Evolutionary conservation across 1,140 invertebrate species (phyloP).

Genomic region (Sarcophaga bullata): DNA sequence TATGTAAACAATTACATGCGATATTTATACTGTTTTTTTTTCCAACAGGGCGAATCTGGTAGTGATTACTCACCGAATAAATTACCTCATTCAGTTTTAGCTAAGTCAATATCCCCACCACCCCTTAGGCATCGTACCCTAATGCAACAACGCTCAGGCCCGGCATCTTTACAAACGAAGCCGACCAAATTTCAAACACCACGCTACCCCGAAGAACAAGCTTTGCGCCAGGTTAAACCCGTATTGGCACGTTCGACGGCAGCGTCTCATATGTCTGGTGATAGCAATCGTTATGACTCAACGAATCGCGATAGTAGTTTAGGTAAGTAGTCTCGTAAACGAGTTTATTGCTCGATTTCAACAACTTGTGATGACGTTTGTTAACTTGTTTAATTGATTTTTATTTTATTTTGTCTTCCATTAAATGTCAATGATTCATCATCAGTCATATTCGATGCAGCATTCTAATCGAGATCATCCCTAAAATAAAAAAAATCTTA

Average conservation of each 20-base stretch:
- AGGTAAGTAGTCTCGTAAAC: constrained; percentile 51
- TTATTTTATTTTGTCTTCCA: constrained; percentile 17
- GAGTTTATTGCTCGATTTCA: background rate
- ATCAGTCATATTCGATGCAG: constrained; percentile 45
- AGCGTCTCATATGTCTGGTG: constrained; percentile 46
- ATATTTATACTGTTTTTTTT: background rate
- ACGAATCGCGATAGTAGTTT: constrained; percentile 62
- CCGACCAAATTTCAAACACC: constrained; percentile 64
- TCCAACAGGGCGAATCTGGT: constrained; percentile 62
- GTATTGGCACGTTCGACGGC: constrained; percentile 51
- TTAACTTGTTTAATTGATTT: background rate
- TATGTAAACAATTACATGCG: background rate
- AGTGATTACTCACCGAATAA: constrained; percentile 67
- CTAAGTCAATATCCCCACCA: constrained; percentile 66
- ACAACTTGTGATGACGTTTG: background rate
- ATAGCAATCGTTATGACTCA: constrained; percentile 53
- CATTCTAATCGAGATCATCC: constrained; percentile 41
- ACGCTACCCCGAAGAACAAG: constrained; percentile 64
- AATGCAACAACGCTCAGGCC: constrained; percentile 64
- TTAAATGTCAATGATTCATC: constrained; percentile 31
- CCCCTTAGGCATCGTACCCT: constrained; percentile 64
- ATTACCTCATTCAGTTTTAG: constrained; percentile 66
- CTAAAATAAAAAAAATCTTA: no score
- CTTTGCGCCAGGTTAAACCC: constrained; percentile 59
- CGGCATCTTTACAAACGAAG: constrained; percentile 61